Evolutionary conservation across 2,888 invertebrate genomes (phyloP).

Genomic region (Liopterus haemorrhoidalis): DNA sequence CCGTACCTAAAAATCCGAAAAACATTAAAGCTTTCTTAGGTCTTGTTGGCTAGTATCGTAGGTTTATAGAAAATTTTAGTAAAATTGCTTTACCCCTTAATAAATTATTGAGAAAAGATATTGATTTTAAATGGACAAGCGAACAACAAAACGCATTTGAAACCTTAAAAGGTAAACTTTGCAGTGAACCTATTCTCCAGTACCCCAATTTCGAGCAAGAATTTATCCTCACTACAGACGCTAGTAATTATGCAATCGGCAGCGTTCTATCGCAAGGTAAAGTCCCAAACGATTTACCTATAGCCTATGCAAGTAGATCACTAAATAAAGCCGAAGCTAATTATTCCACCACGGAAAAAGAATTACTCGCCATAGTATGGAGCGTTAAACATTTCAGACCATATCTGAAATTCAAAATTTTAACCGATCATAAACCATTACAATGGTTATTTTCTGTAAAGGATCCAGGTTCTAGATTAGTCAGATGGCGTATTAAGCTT

Average conservation of each 20-base stretch:
- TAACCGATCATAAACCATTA: slow-evolving; percentile 14
- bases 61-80: slow-evolving; percentile 18
- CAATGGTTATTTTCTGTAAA: slow-evolving; percentile 5
- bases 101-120: slow-evolving; percentile 8
- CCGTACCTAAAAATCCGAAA: too few relatives aligned
- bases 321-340: slow-evolving; percentile 11
- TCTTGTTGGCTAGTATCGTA: too few relatives aligned
- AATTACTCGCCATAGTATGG: slow-evolving; percentile 10
- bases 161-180: background rate
- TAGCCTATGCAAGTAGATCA: slow-evolving; percentile 9
- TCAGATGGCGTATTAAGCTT: slow-evolving; percentile 12
- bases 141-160: slow-evolving; percentile 10
- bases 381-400: slow-evolving; percentile 14
- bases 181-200: slow-evolving; percentile 8
- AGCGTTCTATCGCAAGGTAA: slow-evolving; percentile 5
- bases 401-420: slow-evolving; percentile 12
- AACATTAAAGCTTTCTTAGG: too few relatives aligned
- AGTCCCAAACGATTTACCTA: slow-evolving; percentile 3
- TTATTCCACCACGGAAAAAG: slow-evolving; percentile 10
- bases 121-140: slow-evolving; percentile 11
- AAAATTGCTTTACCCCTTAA: slow-evolving; percentile 15
- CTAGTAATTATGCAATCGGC: slow-evolving; percentile 8
- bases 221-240: slow-evolving; percentile 8
- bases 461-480: slow-evolving; percentile 12
- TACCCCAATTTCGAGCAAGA: slow-evolving; percentile 9